Evolutionary conservation across 2,888 invertebrate species (phyloP).

Genomic region (Stegana nigrithorax): DNA sequence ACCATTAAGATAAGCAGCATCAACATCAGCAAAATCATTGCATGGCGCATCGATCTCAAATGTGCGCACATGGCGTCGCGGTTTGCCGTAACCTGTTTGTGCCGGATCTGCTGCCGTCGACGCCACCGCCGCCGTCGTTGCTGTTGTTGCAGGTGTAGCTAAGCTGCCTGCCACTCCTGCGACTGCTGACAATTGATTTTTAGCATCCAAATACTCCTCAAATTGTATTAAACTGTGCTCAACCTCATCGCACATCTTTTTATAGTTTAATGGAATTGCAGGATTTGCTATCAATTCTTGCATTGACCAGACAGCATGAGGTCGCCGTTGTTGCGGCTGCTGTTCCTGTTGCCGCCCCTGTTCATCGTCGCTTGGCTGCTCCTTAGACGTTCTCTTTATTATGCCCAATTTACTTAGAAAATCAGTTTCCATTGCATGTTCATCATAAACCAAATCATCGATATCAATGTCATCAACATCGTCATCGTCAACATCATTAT

Average conservation of each 20-base stretch:
- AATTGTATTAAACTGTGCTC: conserved; percentile 65
- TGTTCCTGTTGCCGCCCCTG: conserved; percentile 1
- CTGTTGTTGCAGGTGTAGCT: background rate
- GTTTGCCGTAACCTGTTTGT: no score
- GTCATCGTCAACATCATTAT: conserved; percentile 34
- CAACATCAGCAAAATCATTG: no score
- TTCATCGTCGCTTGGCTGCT: background rate
- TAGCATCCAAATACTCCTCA: conserved; percentile 61
- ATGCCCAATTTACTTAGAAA: conserved; percentile 46
- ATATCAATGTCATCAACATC: conserved; percentile 43
- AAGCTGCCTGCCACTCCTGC: no score
- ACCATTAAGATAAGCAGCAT: no score
- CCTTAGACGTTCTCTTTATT: conserved; percentile 24
- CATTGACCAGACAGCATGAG: conserved; percentile 66
- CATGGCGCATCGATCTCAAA: conserved; percentile 73
- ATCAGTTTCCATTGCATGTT: conserved; percentile 36
- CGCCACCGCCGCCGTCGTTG: conserved; percentile 1
- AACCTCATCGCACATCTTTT: conserved; percentile 67
- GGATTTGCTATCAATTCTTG: conserved; percentile 66
- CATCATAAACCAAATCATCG: conserved; percentile 33
- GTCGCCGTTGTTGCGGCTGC: conserved; percentile 20
- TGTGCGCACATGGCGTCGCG: conserved; percentile 52
- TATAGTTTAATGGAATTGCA: conserved; percentile 65
- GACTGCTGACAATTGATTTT: conserved; percentile 30
- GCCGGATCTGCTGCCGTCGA: background rate